Conservation (phyloP, 2,888 invertebrate genomes). For the Ptychoptera contaminata region DNA sequence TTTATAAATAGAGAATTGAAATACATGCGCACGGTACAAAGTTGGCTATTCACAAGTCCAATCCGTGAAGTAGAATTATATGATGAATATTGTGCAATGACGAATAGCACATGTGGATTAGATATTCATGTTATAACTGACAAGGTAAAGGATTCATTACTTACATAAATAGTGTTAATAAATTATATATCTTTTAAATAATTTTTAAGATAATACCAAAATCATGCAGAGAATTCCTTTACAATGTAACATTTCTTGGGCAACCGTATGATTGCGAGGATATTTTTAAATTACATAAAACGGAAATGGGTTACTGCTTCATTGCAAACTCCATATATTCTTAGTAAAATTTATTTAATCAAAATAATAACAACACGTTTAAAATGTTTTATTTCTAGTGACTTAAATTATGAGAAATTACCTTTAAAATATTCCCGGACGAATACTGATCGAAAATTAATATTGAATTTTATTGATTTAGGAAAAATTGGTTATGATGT, state of each 20-base stretch:
- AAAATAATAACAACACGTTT: not conserved
- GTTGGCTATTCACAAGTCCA: conserved; percentile 2
- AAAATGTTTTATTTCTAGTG: not conserved
- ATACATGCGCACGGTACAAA: not conserved
- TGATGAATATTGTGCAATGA: not conserved
- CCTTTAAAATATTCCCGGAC: not conserved
- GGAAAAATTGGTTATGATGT: not conserved
- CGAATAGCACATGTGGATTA: not conserved
- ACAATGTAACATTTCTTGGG: conserved; percentile 13
- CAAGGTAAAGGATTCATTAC: too few relatives aligned
- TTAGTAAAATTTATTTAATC: conserved; percentile 17
- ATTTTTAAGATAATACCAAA: conserved; percentile 15
- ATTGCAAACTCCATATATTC: conserved; percentile 19
- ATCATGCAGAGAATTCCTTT: conserved; percentile 15
- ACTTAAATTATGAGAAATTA: not conserved
- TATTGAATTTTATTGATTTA: too few relatives aligned
- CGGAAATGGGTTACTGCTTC: conserved; percentile 21
- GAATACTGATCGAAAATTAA: not conserved
- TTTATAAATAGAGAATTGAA: not conserved
- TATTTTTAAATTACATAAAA: conserved; percentile 18
- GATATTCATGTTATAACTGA: not conserved
- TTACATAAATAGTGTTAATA: too few relatives aligned
- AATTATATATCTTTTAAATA: too few relatives aligned
- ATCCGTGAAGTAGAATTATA: not conserved
- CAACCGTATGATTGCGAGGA: conserved; percentile 13